Base-by-base conservation (phyloP, 2,888 invertebrate species). In the Yponomeuta sedellus region DNA sequence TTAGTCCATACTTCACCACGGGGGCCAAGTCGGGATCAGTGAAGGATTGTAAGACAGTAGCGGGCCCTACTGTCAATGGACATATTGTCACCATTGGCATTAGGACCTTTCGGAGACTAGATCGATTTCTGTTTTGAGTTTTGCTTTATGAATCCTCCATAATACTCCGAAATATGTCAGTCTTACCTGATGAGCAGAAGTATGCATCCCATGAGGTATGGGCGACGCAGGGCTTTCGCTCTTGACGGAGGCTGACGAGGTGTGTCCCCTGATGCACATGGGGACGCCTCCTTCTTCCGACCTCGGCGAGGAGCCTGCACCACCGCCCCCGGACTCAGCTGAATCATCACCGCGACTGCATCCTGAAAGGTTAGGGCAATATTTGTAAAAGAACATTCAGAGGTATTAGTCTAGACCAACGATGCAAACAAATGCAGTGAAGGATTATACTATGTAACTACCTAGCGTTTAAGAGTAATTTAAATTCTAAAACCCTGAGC, bases 191-290 rank as follows among this genome's bases (percentile, higher is more conserved):
- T 91, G 90, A 22, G 88, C 88, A 69, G 89, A 78, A 62, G 86
- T 89, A 68, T 90, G 89, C 56, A 90, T 64, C 0, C 85, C 85
- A 65, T 83, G 84, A 0, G 91, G 91, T 19, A 88, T 72, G 0
- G 91, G 91, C 0, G 91, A 91, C 0, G 91, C 91, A n/a, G 93
- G 93, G 4, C 93, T 93, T 86, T 97, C 97, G 58, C 97, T 97
- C 86, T 97, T 97, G 73, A 97, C 96, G 69, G 97, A 97, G 0
- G 97, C 97, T 72, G 97, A 97, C 34, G 97, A 97, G 0, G 96
- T 95, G 78, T 97, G 97, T 1, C 95, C 95, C 4, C 97, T 93
- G 76, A 96, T 94, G 0, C 94, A 94, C 40, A 81, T 70, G 0
- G 88, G 88, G 0, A 87, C 85, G 3, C 88, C 91, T 0, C 90